Conservation (phyloP, 2,888 invertebrate species). For the Neoaliturus tenellus region DNA sequence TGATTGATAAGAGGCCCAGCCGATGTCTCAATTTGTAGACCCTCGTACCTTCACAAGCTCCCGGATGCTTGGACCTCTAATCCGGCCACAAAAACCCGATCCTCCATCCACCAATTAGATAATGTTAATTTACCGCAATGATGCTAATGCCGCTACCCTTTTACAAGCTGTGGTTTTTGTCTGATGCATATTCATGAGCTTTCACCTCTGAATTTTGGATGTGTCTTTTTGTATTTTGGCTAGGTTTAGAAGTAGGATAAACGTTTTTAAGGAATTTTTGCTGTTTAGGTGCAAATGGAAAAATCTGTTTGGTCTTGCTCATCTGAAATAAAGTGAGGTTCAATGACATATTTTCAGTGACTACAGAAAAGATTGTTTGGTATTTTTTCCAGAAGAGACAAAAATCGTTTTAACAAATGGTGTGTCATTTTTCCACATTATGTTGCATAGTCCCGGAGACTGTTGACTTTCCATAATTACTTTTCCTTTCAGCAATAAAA, state of each 20-base stretch:
- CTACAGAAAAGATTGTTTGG: too few species aligned
- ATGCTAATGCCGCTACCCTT: not conserved
- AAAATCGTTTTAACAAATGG: too few species aligned
- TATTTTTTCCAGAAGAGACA: too few species aligned
- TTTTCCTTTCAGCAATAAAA: too few species aligned
- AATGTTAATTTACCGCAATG: slow-evolving; percentile 40
- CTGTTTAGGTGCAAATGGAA: too few species aligned
- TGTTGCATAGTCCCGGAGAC: too few species aligned
- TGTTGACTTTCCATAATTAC: too few species aligned
- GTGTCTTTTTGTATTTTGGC: not conserved
- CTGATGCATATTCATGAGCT: slow-evolving; percentile 12
- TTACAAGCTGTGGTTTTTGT: not conserved
- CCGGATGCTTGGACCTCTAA: slow-evolving; percentile 2
- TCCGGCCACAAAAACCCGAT: slow-evolving; percentile 42
- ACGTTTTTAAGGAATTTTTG: too few species aligned
- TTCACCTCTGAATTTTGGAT: slow-evolving; percentile 15
- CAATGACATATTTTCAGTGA: too few species aligned
- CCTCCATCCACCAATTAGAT: slow-evolving; percentile 28
- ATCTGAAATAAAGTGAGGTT: too few species aligned
- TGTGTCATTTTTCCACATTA: too few species aligned
- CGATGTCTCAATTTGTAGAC: slow-evolving; percentile 30
- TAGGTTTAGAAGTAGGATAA: not conserved
- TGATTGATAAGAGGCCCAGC: slow-evolving; percentile 20
- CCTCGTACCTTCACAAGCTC: not conserved
- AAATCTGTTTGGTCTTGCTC: too few species aligned